Evolutionary conservation across 2,888 invertebrate species (phyloP), one percentile per base, ranked within the genome.

Genomic region (Dichetophora obliterata): DNA sequence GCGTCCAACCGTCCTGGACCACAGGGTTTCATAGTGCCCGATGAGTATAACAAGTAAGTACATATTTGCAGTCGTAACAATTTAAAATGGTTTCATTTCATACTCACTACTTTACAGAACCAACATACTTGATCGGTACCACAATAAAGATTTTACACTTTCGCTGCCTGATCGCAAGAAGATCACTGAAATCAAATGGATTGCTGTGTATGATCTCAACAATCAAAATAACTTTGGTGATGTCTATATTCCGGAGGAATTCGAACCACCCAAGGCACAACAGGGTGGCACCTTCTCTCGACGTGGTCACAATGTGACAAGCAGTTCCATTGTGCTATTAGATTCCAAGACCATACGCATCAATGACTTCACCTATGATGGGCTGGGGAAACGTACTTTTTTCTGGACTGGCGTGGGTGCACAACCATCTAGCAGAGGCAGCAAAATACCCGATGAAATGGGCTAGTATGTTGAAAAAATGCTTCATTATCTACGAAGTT

Each of bases 391-490:
- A 81, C 93, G 94, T 81, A 93, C 95, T 0, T 95, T 94, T 88
- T 97, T 97, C 90, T 96, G 95, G 95, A 93, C 94, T 0, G 97
- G 97, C 11, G 93, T 94, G 76, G 97, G 97, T 0, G 94, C 97
- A 31, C 95, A 96, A 86, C 96, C 97, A 0, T 94, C 94, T 14
- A 92, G 94, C 63, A 93, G 94, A 83, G 97, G 97, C 0, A 90
- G 90, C 81, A 94, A 94, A 90, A 93, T 97, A 79, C 96, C 97
- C 0, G 96, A 97, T 88, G 97, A 97, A 89, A 92, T 94, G 84
- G 97, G 97, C 91, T 97, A 96, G 96, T 97, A 90, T 94, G 96
- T 92, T 69, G 1, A 50, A n/a, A 11, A 54, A 57, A 3, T 72
- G 61, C 16, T 2, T 6, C 14, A 63, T 37, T 19, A 0, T 37